Evolutionary conservation across 2,888 invertebrate genomes (phyloP), one percentile per base, ranked within the genome.

Genomic region (Synanthedon formicaeformis): DNA sequence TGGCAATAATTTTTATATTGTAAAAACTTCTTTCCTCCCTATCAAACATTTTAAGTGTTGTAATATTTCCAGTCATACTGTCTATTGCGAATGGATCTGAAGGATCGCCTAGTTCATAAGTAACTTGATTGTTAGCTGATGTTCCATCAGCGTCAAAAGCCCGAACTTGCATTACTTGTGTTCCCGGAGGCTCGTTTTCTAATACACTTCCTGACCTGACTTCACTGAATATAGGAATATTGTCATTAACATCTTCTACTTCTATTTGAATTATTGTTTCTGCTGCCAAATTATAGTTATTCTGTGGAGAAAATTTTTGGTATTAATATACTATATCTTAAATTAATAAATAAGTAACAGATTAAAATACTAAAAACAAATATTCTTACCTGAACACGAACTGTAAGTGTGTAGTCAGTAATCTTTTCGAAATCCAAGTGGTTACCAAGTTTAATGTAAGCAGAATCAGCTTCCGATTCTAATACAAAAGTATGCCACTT

Each of bases 121-220:
- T 91, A 1, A 96, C 93, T 81, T 93, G 92, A 71, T 95, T 96
- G 74, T 96, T 93, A 0, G 91, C 93, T 49, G 91, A 88, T 1
- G 96, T 96, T 1, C 94, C 95, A 67, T 97, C 97, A 62, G 91
- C 91, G 69, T 97, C 97, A 57, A 95, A 93, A 1, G 96, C 97
- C 63, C 92, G 88, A 52, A 94, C 94, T 80, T 94, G 93, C 93
- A 96, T 95, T 0, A 96, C 96, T 10, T 92, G 92, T 4, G 94
- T 95, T 3, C 95, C 96, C 0, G 91, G 84, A 0, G 91, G 91
- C 71, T 96, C 95, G 69, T 97, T 96, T 83, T 96, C 96, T 56
- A 94, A 80, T 4, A 96, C 95, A 62, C 92, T 93, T 1, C 96
- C 96, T 13, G 92, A 91, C 65, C 92, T 90, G 12, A 94, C 91